Base-by-base conservation (phyloP, 2,113 vertebrate genomes). In the Zootoca vivipara region DNA sequence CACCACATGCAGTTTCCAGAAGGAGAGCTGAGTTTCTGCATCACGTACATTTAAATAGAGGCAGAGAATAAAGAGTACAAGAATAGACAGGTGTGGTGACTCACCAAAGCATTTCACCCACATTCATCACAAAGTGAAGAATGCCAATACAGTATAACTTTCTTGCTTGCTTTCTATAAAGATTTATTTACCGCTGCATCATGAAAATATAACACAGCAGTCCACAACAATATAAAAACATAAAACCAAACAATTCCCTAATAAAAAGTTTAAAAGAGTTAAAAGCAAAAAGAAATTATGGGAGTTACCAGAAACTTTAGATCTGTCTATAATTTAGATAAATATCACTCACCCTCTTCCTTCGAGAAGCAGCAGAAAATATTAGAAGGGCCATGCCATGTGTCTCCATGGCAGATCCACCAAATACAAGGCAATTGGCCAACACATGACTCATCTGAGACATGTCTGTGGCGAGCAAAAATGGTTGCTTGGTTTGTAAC, bases 391-490 rank as follows among this genome's bases (percentile, higher is more conserved):
- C 73, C 26, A 35, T 40, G 82, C 84, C 74, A 52, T 3, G n/a
- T 18, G 30, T n/a, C 15, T 85, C 86, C 87, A 82, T 38, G 88
- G 86, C 72, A 73, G 7, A 82, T 90, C 7, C 46, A 87, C 70
- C 35, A 69, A 90, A 87, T 86, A 46, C 15, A 67, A 52, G 62
- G 56, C 62, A 87, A 67, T 82, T 88, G 85, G 86, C 83, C 86
- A 91, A 94, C 82, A 69, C 86, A 90, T 89, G 93, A 93, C 91
- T 93, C 90, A 94, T 95, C 92, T 93, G 85, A 58, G 85, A 91
- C 56, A 67, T 78, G 40, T 85, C 87, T 90, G 80, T 87, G 87
- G 93, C 80, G 85, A 94, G 82, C 87, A 75, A 58, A 90, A 38
- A 91, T 0, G 0, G 52, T 89, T 84, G 67, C 78, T 94, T 92